Percentiles rank a stretch among this genome's conserved stretches.
Evolutionary conservation across 2,888 invertebrate genomes (phyloP).

Genomic region (Psococerastis gibbosa): DNA sequence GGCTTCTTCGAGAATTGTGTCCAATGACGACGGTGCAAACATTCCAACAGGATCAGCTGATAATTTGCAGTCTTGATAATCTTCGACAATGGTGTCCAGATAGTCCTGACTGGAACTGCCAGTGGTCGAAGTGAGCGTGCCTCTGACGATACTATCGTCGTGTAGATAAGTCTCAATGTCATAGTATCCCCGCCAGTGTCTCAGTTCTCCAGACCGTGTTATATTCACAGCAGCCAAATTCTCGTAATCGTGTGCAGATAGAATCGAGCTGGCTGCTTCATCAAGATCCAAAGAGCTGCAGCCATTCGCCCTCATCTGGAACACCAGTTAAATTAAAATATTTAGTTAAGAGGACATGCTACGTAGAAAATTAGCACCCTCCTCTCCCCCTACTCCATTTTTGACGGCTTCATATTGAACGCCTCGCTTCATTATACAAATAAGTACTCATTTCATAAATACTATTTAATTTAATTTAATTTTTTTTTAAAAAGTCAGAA

Average conservation of each 20-base stretch:
- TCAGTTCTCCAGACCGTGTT: conserved; percentile 40
- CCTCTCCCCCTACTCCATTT: too few species aligned
- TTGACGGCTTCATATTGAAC: too few species aligned
- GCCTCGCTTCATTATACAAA: too few species aligned
- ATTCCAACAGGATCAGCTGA: not conserved
- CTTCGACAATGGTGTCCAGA: conserved; percentile 2
- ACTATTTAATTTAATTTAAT: too few species aligned
- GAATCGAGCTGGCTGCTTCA: conserved; percentile 26
- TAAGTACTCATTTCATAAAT: too few species aligned
- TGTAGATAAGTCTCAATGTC: conserved; percentile 43
- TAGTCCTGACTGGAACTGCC: conserved; percentile 3
- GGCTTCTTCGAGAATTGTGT: conserved; percentile 4
- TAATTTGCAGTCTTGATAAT: not conserved
- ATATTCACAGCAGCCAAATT: conserved; percentile 44
- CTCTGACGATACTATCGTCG: conserved; percentile 39
- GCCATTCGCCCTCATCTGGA: too few species aligned
- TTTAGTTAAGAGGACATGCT: too few species aligned
- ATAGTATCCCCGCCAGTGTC: conserved; percentile 43
- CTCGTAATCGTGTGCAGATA: conserved; percentile 45
- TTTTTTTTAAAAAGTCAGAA: too few species aligned
- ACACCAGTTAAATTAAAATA: too few species aligned
- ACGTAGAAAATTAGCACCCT: too few species aligned
- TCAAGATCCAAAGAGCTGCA: not conserved
- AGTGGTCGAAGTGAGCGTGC: conserved; percentile 26
- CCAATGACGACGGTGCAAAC: not conserved